These are phyloP conservation scores for Hippocampus comes DNA, from an alignment of 2,113 vertebrate species.

Conservation along the genomic window DNA sequence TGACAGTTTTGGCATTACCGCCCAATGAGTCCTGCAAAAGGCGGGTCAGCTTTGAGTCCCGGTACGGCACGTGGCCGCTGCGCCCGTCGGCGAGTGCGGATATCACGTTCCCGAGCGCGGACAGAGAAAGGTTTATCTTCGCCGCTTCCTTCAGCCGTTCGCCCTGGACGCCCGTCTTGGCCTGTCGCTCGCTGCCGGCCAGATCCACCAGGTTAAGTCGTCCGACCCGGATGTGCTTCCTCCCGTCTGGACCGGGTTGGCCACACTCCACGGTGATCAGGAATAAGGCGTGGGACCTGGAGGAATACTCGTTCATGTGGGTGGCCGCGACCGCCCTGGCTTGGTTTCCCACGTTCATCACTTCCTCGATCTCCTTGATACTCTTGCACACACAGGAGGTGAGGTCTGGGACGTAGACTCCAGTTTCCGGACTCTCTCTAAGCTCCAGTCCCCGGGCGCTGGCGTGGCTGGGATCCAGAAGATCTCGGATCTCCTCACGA, in stretches of 20 bases:
- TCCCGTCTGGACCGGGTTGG: constrained; percentile 83
- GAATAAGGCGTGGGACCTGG: constrained; percentile 93
- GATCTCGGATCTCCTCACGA: constrained; percentile 92
- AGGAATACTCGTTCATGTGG: constrained; percentile 96
- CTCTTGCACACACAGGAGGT: constrained; percentile 97
- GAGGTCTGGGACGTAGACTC: constrained; percentile 93
- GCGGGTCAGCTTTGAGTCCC: constrained; percentile 96
- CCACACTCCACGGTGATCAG: constrained; percentile 95
- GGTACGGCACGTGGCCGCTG: constrained; percentile 90
- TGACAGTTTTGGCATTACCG: constrained; percentile 94
- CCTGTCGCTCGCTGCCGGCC: constrained; percentile 92
- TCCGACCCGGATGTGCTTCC: constrained; percentile 93
- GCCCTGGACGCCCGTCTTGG: constrained; percentile 82
- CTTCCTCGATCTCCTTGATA: constrained; percentile 95
- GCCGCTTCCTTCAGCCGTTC: constrained; percentile 93
- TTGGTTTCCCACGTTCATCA: constrained; percentile 95
- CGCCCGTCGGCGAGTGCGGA: constrained; percentile 88
- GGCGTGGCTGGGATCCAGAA: constrained; percentile 74
- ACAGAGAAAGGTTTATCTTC: constrained; percentile 97
- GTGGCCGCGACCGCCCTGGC: constrained; percentile 85
- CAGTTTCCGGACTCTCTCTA: constrained; percentile 90
- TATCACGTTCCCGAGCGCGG: constrained; percentile 93
- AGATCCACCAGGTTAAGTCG: constrained; percentile 96
- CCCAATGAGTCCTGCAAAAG: constrained; percentile 95
- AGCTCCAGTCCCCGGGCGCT: constrained; percentile 88